Evolutionary conservation across 2,888 invertebrate genomes (phyloP).

Genomic region (Dryomyza anilis): DNA sequence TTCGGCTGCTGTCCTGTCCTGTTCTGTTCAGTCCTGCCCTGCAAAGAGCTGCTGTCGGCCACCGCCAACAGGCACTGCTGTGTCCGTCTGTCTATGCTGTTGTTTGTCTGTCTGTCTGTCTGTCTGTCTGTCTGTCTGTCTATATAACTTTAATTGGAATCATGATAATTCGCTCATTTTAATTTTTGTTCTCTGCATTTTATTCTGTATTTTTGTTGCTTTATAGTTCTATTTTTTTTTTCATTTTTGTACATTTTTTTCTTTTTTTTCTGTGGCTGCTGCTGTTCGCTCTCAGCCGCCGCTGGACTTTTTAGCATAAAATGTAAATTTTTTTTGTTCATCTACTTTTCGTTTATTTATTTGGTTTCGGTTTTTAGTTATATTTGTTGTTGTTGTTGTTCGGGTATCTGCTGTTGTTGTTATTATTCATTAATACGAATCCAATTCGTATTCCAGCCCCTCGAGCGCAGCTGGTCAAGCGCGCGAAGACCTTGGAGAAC

Average conservation of each 20-base stretch:
- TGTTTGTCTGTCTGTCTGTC: neutral
- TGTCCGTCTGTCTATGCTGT: too few relatives aligned
- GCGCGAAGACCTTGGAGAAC: slow-evolving; percentile 35
- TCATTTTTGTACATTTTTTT: neutral
- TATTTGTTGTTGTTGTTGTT: neutral
- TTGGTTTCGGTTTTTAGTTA: neutral
- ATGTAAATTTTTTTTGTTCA: neutral
- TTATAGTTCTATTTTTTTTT: neutral
- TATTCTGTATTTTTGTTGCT: neutral
- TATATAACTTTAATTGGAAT: slow-evolving; percentile 25
- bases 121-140: neutral
- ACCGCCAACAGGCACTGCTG: neutral
- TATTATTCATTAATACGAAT: slow-evolving; percentile 8
- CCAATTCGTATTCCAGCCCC: slow-evolving; percentile 16
- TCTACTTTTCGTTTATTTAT: neutral
- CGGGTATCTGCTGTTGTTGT: neutral
- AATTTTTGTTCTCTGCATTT: neutral
- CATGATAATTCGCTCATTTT: slow-evolving; percentile 24
- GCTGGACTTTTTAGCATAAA: neutral
- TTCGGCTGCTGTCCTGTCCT: too few relatives aligned
- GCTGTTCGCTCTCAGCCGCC: neutral
- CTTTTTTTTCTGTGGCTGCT: neutral
- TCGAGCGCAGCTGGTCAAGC: neutral
- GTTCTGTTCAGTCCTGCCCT: too few relatives aligned
- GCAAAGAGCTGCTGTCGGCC: too few relatives aligned